Conservation (phyloP, 2,888 invertebrate species). For the Tenthredo mesomela region DNA sequence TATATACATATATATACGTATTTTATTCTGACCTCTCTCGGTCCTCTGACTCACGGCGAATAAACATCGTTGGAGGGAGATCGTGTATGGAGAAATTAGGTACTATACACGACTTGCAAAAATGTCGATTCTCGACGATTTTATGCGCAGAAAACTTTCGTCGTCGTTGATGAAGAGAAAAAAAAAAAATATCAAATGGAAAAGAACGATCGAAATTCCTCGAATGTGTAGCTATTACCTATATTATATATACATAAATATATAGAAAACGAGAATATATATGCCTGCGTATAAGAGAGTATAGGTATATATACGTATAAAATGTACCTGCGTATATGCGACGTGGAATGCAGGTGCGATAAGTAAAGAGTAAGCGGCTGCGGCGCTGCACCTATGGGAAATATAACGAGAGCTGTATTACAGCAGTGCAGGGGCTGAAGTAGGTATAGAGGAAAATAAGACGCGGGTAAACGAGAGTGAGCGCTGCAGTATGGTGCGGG, state of each 20-base stretch:
- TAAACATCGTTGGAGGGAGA: background rate
- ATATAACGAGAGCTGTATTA: conserved; percentile 7
- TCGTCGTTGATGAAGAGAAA: too few species aligned
- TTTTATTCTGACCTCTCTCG: conserved; percentile 7
- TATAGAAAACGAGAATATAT: too few species aligned
- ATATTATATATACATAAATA: too few species aligned
- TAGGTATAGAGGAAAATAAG: background rate
- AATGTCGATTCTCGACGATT: too few species aligned
- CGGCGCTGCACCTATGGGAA: background rate
- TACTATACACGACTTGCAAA: too few species aligned
- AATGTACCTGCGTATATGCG: background rate
- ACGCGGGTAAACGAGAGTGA: conserved; percentile 16
- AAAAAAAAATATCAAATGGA: too few species aligned
- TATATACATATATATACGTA: background rate
- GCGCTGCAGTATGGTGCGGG: background rate
- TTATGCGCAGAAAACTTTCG: too few species aligned
- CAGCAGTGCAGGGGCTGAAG: background rate
- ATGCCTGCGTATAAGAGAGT: too few species aligned
- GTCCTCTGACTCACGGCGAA: background rate
- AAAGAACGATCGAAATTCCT: too few species aligned
- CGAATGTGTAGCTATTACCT: too few species aligned
- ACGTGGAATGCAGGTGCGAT: conserved; percentile 28
- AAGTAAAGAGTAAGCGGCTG: conserved; percentile 11
- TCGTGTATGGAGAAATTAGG: too few species aligned
- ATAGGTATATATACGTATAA: too few species aligned